Base-by-base conservation (phyloP, 2,113 vertebrate genomes). In the Nycticorax nycticorax region DNA sequence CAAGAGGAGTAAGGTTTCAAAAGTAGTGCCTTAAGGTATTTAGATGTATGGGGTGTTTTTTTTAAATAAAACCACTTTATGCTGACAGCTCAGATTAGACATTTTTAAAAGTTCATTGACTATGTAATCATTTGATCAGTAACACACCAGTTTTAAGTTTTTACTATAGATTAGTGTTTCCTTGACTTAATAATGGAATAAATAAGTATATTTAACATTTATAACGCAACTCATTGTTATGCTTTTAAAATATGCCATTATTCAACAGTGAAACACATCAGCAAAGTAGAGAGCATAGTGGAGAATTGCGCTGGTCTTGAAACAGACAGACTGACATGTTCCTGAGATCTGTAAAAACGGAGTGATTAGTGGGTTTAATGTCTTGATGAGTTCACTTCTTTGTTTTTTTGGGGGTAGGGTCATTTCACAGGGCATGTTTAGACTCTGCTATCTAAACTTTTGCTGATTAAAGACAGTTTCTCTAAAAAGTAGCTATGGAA, bases 381-480 rank as follows among this genome's bases (percentile, higher is more conserved):
- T 71, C 41, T 88, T 74, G n/a, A 59, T 69, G 27, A 91, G 14
- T 80, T 89, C 63, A n/a, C 23, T 28, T 47, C 13, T 85, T 56
- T 56, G 68, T 8, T 53, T 53, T 45, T 30, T 16, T 50, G 4
- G 13, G 13, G 9, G 4, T 35, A 85, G 26, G 41, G 43, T 80
- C 16, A 57, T 78, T 87, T 93, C 33, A 60, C 20, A 60, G 33
- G 33, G 14, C 13, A 32, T 84, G 67, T 74, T 88, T 80, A 92
- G 15, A 88, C 75, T 71, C 45, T 79, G 75, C 88, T 63, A 69
- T 71, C 80, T 92, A 97, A 95, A 74, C 23, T 17, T 93, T 85
- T 96, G 41, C 60, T 95, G 78, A 93, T 96, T 93, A 95, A 94
- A 86, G 48, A 26, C 53, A 78, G 53, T 75, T 76, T 55, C 37